Evolutionary conservation across 1,140 invertebrate genomes (phyloP).

Genomic region (Drosophila azteca): DNA sequence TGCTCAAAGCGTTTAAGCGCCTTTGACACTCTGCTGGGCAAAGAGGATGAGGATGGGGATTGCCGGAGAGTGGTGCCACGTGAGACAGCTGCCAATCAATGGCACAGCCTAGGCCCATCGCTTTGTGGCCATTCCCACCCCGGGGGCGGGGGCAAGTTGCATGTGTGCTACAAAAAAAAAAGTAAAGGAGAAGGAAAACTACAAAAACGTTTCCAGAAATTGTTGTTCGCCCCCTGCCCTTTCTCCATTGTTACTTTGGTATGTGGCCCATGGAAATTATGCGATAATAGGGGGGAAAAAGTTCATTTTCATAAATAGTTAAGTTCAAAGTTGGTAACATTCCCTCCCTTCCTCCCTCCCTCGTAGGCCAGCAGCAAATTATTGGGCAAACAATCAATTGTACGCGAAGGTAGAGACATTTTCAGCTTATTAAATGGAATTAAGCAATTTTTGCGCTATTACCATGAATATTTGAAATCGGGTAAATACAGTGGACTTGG

Average conservation of each 20-base stretch:
- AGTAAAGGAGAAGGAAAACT: neutral
- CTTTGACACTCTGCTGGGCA: slow-evolving; percentile 59
- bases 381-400: slow-evolving; percentile 67
- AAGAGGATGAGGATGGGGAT: slow-evolving; percentile 25
- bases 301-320: slow-evolving; percentile 56
- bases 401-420: slow-evolving; percentile 54
- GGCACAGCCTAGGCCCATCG: slow-evolving; percentile 45
- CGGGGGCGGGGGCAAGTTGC: slow-evolving; percentile 32
- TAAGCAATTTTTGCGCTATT: slow-evolving; percentile 69
- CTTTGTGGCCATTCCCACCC: slow-evolving; percentile 56
- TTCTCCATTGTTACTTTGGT: slow-evolving; percentile 3
- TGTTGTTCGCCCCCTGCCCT: slow-evolving; percentile 6
- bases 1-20: slow-evolving; percentile 69
- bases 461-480: slow-evolving; percentile 67
- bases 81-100: slow-evolving; percentile 78
- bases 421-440: slow-evolving; percentile 75
- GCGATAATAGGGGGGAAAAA: slow-evolving; percentile 43
- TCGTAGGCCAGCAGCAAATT: slow-evolving; percentile 45
- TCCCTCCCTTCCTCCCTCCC: slow-evolving; percentile 23
- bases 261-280: slow-evolving; percentile 31
- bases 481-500: slow-evolving; percentile 47
- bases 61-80: slow-evolving; percentile 46
- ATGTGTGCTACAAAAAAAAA: slow-evolving; percentile 35
- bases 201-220: slow-evolving; percentile 35
- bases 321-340: slow-evolving; percentile 45